These are phyloP conservation scores for Brachypodius melanocephalos DNA, from an alignment of 2,113 vertebrate genomes.

Conservation along the genomic window DNA sequence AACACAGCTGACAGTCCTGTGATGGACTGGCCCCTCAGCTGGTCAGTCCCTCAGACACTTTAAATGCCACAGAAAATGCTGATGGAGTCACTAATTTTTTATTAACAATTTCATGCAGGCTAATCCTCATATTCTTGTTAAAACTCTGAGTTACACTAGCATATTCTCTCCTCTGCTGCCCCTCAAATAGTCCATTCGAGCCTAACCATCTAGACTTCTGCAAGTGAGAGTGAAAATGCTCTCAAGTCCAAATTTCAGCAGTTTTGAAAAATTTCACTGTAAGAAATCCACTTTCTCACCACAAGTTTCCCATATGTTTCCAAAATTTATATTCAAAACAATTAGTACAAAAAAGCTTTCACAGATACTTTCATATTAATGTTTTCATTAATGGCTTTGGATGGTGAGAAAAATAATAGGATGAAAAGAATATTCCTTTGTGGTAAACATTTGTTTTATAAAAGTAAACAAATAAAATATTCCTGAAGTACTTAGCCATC, in stretches of 20 bases:
- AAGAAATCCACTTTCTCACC: background rate
- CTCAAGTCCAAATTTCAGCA: background rate
- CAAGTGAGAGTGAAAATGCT: background rate
- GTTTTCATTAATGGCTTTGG: background rate
- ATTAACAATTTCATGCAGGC: background rate
- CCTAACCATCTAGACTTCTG: background rate
- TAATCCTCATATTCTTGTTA: background rate
- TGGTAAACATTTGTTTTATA: conserved; percentile 34
- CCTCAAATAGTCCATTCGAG: background rate
- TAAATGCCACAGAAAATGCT: background rate
- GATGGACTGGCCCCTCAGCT: background rate
- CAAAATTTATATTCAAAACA: background rate
- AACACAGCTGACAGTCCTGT: rapidly evolving
- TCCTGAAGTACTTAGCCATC: conserved; percentile 48
- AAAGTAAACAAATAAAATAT: conserved; percentile 58
- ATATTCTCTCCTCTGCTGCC: background rate
- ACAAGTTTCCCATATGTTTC: background rate
- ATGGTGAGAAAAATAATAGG: background rate
- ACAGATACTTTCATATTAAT: background rate
- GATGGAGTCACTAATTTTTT: background rate
- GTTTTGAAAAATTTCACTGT: background rate
- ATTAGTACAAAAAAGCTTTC: background rate
- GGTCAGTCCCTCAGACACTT: background rate
- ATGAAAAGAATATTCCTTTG: background rate
- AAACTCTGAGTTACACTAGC: background rate